Evolutionary conservation across 2,113 vertebrate genomes (phyloP).

Genomic region (Manacus vitellinus): DNA sequence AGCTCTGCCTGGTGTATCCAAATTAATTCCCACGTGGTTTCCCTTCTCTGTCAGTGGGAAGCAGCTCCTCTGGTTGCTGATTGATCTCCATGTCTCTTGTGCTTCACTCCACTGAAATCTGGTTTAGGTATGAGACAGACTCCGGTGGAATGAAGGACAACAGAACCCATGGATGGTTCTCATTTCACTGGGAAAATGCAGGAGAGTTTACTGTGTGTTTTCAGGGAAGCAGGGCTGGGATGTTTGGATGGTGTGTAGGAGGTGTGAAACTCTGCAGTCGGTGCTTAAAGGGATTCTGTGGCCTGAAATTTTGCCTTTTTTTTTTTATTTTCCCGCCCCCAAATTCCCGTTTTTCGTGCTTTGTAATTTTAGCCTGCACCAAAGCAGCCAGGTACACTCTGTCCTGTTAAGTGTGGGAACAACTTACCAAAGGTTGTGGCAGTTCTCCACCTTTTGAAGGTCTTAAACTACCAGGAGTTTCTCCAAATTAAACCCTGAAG

Average conservation of each 20-base stretch:
- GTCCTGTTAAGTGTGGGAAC: not conserved
- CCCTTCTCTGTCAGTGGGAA: not conserved
- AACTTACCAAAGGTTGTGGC: not conserved
- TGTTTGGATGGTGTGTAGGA: not conserved
- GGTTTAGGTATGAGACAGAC: constrained; percentile 93
- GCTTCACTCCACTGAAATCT: constrained; percentile 99
- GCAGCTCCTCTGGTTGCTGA: constrained; percentile 4
- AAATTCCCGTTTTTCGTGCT: rapidly evolving
- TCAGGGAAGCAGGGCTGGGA: rapidly evolving
- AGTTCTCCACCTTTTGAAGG: not conserved
- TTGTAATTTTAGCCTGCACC: not conserved
- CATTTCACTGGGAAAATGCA: not conserved
- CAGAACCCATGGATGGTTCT: constrained; percentile 84
- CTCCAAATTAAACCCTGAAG: not conserved
- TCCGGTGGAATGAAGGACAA: constrained; percentile 99
- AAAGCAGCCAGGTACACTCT: rapidly evolving
- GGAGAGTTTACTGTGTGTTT: not conserved
- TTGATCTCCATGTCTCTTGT: constrained; percentile 89
- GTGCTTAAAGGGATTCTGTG: not conserved
- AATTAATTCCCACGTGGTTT: not conserved
- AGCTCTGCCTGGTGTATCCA: not conserved
- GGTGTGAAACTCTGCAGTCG: not conserved
- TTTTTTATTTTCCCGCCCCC: too few species aligned
- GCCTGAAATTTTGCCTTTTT: not conserved
- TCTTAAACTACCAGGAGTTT: not conserved